These are phyloP conservation scores for Brachypteracias leptosomus DNA, from an alignment of 2,113 vertebrate species.

Conservation along the genomic window DNA sequence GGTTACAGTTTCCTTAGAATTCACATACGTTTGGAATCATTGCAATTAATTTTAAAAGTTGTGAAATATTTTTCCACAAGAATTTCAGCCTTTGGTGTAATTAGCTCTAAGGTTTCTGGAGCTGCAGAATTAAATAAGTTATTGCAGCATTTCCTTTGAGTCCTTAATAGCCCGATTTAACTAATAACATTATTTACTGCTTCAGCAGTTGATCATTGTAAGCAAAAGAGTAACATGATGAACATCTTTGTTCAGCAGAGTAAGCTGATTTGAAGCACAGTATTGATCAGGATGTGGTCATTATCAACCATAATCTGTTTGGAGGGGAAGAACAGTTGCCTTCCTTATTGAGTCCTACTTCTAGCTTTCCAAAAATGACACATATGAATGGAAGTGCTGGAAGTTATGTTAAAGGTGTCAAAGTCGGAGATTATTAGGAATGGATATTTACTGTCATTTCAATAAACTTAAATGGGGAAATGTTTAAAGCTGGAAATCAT, in stretches of 20 bases:
- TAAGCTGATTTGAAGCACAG: background rate
- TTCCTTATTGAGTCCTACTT: background rate
- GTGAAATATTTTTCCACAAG: background rate
- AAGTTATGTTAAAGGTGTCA: background rate
- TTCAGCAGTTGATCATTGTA: background rate
- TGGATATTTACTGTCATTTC: background rate
- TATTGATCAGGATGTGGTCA: background rate
- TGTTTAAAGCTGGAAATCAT: background rate
- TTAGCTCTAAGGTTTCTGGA: background rate
- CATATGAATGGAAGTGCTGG: background rate
- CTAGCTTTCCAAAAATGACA: background rate
- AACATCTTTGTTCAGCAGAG: background rate
- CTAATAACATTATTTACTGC: background rate
- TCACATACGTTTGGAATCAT: background rate
- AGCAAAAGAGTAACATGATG: background rate
- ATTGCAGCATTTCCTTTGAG: background rate
- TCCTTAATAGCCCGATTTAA: background rate
- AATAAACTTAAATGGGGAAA: background rate
- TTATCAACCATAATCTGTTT: background rate
- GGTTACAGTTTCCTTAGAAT: background rate
- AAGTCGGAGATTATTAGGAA: background rate
- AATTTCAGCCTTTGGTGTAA: background rate
- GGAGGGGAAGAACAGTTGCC: background rate
- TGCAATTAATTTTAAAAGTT: background rate
- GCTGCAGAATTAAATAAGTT: background rate